Evolutionary conservation across 2,113 vertebrate genomes (phyloP).

Genomic region (Malurus alboscapulatus): DNA sequence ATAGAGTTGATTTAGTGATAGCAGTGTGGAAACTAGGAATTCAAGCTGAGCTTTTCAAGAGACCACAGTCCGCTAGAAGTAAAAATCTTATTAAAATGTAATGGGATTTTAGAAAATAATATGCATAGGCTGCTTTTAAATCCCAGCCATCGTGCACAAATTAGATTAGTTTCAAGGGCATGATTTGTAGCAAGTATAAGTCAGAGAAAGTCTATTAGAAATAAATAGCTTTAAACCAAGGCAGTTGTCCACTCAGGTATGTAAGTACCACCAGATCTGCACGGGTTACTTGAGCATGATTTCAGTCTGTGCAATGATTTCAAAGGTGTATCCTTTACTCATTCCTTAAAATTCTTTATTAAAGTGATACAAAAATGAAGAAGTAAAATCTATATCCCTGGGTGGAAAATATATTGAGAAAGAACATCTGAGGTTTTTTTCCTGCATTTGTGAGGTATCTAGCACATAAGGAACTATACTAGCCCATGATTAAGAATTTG

Average conservation of each 20-base stretch:
- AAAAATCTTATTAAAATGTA: constrained; percentile 16
- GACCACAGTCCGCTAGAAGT: not conserved
- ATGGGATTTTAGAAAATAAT: constrained; percentile 1
- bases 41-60: not conserved
- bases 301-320: not conserved
- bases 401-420: not conserved
- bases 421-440: not conserved
- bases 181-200: not conserved
- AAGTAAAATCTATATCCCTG: not conserved
- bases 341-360: not conserved
- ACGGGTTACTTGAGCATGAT: not conserved
- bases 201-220: not conserved
- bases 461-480: not conserved
- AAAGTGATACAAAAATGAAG: not conserved
- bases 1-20: not conserved
- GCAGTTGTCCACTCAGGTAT: not conserved
- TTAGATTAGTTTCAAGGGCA: not conserved
- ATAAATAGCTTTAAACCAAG: not conserved
- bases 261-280: not conserved
- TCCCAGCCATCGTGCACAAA: not conserved
- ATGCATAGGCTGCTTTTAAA: not conserved
- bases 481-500: not conserved
- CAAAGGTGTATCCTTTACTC: not conserved
- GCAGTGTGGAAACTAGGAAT: not conserved
- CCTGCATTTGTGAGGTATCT: not conserved